Conservation (phyloP, 2,113 vertebrate genomes). For the Mugil cephalus region DNA sequence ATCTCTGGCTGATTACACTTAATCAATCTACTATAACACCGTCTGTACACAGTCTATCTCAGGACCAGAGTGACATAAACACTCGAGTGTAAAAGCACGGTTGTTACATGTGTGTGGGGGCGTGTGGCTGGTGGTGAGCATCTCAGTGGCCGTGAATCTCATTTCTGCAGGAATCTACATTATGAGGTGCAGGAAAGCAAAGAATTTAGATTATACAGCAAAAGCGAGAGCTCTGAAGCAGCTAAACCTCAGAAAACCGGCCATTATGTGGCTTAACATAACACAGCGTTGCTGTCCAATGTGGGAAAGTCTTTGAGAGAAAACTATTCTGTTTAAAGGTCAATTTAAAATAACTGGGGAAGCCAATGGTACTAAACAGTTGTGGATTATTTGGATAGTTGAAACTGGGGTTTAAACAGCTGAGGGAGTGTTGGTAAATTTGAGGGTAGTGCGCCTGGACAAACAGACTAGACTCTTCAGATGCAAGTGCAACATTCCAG, state of each 20-base stretch:
- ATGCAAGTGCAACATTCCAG: conserved; percentile 78
- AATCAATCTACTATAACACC: conserved; percentile 1
- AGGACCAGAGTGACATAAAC: conserved; percentile 22
- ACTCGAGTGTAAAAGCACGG: conserved; percentile 44
- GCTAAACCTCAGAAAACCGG: conserved; percentile 61
- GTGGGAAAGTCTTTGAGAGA: conserved; percentile 36
- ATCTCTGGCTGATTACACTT: background rate
- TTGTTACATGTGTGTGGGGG: conserved; percentile 56
- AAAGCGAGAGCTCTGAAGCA: conserved; percentile 48
- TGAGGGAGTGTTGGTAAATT: conserved; percentile 51
- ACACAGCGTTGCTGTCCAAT: conserved; percentile 58
- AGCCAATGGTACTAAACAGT: conserved; percentile 37
- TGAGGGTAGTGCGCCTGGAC: conserved; percentile 37
- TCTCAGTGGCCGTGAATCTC: conserved; percentile 43
- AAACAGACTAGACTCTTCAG: conserved; percentile 63
- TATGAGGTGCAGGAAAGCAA: conserved; percentile 66
- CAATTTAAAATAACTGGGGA: conserved; percentile 54
- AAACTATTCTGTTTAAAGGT: conserved; percentile 47
- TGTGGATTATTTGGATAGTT: conserved; percentile 63
- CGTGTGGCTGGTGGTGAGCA: conserved; percentile 39
- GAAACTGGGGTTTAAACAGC: conserved; percentile 69
- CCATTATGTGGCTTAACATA: conserved; percentile 76
- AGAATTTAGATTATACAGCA: conserved; percentile 73
- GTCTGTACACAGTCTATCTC: conserved; percentile 18
- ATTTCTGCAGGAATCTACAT: conserved; percentile 46